These are phyloP conservation scores for Leptinotarsa haldemani DNA, from an alignment of 2,888 invertebrate genomes.

Conservation along the genomic window DNA sequence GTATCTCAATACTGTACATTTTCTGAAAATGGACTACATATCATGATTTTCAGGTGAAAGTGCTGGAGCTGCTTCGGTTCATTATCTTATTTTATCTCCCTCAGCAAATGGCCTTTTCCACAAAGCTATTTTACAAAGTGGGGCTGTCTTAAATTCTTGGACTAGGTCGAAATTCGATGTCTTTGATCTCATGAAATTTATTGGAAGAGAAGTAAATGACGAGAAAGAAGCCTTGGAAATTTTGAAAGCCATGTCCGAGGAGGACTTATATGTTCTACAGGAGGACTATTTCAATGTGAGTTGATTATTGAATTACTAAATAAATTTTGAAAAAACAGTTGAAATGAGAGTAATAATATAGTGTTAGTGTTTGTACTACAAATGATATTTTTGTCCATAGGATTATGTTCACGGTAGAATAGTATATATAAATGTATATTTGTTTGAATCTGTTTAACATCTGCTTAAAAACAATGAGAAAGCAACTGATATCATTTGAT, in stretches of 20 bases:
- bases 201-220: conserved; percentile 40
- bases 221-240: conserved; percentile 50
- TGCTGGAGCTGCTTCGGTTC: conserved; percentile 66
- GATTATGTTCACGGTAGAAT: too few species aligned
- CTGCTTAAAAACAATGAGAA: too few species aligned
- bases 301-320: background rate
- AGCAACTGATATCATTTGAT: too few species aligned
- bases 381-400: too few species aligned
- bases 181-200: conserved; percentile 36
- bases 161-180: background rate
- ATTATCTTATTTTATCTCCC: conserved; percentile 66
- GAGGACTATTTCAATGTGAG: background rate
- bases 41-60: conserved; percentile 51
- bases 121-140: conserved; percentile 29
- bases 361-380: too few species aligned
- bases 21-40: too few species aligned
- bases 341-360: too few species aligned
- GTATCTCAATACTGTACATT: too few species aligned
- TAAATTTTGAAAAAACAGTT: too few species aligned
- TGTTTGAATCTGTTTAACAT: too few species aligned
- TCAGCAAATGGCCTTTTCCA: conserved; percentile 57
- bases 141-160: conserved; percentile 26
- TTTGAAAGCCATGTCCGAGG: conserved; percentile 39
- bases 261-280: conserved; percentile 34
- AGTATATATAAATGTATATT: too few species aligned